A percentile compares a stretch with the other conserved stretches of the same genome.
Conservation (phyloP, 2,113 vertebrate genomes). For the Copsychus sechellarum region DNA sequence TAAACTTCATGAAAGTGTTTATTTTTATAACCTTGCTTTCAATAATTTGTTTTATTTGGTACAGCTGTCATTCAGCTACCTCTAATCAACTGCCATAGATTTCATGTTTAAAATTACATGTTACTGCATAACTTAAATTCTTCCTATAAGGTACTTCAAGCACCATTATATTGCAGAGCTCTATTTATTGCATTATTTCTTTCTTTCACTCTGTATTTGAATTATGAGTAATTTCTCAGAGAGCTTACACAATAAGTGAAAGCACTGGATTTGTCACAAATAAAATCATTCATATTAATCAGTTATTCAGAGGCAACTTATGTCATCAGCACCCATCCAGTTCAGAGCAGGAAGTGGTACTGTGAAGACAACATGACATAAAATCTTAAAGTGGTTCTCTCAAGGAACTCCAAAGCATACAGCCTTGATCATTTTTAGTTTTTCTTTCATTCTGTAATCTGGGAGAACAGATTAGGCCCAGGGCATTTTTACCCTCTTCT, state of each 20-base stretch:
- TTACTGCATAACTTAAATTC: background rate
- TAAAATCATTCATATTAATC: background rate
- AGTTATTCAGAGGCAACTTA: background rate
- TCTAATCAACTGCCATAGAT: background rate
- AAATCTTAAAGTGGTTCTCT: background rate
- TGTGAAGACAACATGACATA: background rate
- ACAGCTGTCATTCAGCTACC: background rate
- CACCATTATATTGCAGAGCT: background rate
- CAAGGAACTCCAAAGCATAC: background rate
- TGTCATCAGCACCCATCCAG: background rate
- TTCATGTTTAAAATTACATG: background rate
- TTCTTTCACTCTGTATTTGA: background rate
- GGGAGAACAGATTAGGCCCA: background rate
- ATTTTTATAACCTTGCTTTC: background rate
- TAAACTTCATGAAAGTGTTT: background rate
- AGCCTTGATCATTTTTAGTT: background rate
- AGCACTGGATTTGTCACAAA: background rate
- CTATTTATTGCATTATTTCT: background rate
- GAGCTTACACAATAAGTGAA: background rate
- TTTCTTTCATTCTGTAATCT: background rate
- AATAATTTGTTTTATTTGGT: background rate
- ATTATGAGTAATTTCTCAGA: background rate
- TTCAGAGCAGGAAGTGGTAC: background rate
- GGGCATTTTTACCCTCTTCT: background rate
- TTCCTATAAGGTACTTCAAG: background rate